Percentiles rank a stretch among this genome's conserved stretches.
These are phyloP conservation scores for Saxidomus purpurata DNA, from an alignment of 1,140 invertebrate genomes.

Conservation along the genomic window DNA sequence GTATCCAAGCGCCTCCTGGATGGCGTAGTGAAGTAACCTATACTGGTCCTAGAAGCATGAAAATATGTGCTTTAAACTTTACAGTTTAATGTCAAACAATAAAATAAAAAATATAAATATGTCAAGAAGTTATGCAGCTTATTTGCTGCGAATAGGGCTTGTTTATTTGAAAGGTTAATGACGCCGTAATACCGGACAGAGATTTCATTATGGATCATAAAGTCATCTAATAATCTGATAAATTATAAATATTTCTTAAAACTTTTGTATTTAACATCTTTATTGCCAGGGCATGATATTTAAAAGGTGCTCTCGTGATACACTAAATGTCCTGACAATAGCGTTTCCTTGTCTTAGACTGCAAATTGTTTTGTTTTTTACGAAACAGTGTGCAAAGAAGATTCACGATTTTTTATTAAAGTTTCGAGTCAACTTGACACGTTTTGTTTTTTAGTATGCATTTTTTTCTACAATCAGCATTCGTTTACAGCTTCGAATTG, in stretches of 20 bases:
- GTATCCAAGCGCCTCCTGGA: conserved; percentile 97
- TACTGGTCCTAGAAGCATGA: conserved; percentile 93
- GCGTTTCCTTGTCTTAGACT: not conserved
- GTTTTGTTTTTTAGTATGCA: too few species aligned
- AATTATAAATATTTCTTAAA: too few species aligned
- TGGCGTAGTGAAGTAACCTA: conserved; percentile 97
- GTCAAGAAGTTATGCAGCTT: not conserved
- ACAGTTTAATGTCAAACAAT: not conserved
- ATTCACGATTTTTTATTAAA: too few species aligned
- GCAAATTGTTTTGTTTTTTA: too few species aligned
- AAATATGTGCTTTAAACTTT: not conserved
- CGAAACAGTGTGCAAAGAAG: too few species aligned
- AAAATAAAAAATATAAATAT: not conserved
- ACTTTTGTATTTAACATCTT: not conserved
- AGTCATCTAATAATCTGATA: not conserved
- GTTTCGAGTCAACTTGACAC: too few species aligned
- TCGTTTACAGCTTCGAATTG: too few species aligned
- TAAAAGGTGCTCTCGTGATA: not conserved
- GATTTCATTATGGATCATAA: not conserved
- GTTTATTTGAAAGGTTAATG: conserved; percentile 5
- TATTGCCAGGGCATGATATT: not conserved
- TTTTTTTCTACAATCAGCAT: too few species aligned
- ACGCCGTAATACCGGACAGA: not conserved
- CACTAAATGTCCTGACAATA: not conserved
- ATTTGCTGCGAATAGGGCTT: not conserved